phyloP scores from a whole-genome alignment of 2,888 invertebrate genomes.

The Agriopis marginaria region DNA sequence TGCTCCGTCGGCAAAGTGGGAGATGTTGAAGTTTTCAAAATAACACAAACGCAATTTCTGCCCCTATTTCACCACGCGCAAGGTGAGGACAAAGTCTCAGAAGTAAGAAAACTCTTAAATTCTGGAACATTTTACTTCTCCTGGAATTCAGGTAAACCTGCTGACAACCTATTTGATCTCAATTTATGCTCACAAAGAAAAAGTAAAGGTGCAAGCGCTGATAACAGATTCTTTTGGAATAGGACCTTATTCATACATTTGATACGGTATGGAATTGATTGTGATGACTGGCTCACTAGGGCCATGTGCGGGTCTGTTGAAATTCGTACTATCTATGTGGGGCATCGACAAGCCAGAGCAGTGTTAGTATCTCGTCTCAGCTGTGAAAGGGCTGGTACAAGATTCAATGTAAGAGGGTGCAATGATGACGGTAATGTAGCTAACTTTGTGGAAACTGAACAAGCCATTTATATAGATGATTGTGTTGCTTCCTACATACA shows the following conservation, averaged over 20 bases:
- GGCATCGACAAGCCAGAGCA: slow-evolving; percentile 96
- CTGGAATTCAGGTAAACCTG: slow-evolving; percentile 87
- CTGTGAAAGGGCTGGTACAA: slow-evolving; percentile 98
- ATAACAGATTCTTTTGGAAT: slow-evolving; percentile 99
- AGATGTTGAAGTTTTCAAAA: slow-evolving; percentile 97
- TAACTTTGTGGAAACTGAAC: slow-evolving; percentile 99
- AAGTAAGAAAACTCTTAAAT: slow-evolving; percentile 94
- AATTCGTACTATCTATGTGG: slow-evolving; percentile 99
- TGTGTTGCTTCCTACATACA: slow-evolving; percentile 96
- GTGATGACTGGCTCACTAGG: slow-evolving; percentile 96
- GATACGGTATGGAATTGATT: slow-evolving; percentile 96
- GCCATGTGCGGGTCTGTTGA: slow-evolving; percentile 99
- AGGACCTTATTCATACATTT: slow-evolving; percentile 97
- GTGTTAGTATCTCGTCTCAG: slow-evolving; percentile 98
- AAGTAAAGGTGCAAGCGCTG: slow-evolving; percentile 92
- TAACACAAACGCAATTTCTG: slow-evolving; percentile 96
- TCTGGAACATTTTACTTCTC: slow-evolving; percentile 99
- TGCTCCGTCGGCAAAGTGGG: slow-evolving; percentile 98
- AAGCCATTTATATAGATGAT: slow-evolving; percentile 96
- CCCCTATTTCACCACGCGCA: slow-evolving; percentile 92
- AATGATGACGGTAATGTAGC: slow-evolving; percentile 99
- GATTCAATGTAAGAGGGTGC: slow-evolving; percentile 99
- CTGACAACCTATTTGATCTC: slow-evolving; percentile 91
- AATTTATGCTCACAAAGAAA: slow-evolving; percentile 97
- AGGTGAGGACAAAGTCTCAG: slow-evolving; percentile 87